Conservation (phyloP, 2,797 vertebrate genomes). For the Triplophysa yarkandensis region DNA sequence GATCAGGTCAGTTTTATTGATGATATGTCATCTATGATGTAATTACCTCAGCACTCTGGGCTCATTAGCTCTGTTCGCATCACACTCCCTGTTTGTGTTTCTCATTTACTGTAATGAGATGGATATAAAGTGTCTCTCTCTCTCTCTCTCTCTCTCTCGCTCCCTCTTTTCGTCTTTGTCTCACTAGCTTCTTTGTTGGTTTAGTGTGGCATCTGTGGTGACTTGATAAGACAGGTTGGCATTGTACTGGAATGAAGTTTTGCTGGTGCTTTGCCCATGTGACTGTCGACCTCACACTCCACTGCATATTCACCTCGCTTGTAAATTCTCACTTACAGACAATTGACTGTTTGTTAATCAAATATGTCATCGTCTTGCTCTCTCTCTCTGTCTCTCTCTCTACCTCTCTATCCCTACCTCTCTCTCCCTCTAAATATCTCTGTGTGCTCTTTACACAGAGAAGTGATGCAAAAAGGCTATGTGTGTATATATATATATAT, state of each 20-base stretch:
- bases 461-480: constrained; percentile 6
- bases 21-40: constrained; percentile 30
- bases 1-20: constrained; percentile 17
- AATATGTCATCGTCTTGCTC: background rate
- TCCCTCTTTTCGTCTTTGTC: constrained; percentile 9
- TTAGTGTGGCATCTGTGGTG: constrained; percentile 23
- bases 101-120: constrained; percentile 52
- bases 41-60: constrained; percentile 46
- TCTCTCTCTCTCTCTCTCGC: background rate
- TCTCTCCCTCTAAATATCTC: too few relatives aligned
- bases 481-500: too few relatives aligned
- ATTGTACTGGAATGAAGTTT: constrained; percentile 11
- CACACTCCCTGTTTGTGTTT: constrained; percentile 48
- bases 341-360: constrained; percentile 22
- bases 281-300: background rate
- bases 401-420: too few relatives aligned
- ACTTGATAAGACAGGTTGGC: constrained; percentile 32
- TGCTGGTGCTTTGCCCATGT: background rate
- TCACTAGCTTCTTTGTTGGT: constrained; percentile 3
- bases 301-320: constrained; percentile 22
- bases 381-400: too few relatives aligned
- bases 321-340: constrained; percentile 27
- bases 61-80: constrained; percentile 49
- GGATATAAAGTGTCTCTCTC: constrained; percentile 42
- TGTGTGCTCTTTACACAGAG: background rate